Evolutionary conservation across 2,888 invertebrate genomes (phyloP), one percentile per base, ranked within the genome.

Genomic region (Thalpophila matura): DNA sequence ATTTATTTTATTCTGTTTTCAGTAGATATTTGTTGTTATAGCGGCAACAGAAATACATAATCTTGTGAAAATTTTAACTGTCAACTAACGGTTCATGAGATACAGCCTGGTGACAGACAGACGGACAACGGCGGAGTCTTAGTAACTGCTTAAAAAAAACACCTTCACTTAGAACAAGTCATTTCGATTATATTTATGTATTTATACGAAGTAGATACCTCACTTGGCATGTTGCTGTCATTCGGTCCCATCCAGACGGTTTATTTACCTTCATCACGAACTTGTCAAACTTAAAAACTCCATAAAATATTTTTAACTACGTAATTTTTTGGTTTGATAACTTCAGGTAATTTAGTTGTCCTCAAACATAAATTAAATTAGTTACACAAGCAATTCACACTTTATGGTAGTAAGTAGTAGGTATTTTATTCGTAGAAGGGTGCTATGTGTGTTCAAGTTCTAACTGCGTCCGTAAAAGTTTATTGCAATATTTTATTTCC

Each of bases 201-300:
- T n/a, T 10, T 4, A 16, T 18, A 26, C 4, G 14, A 55, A 54
- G 18, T 42, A 16, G 40, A 42, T 27, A 42, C 71, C 33, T 47
- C 46, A 14, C 24, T 27, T 24, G 27, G 20, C 12, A n/a, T 49
- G 26, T 26, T 50, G 26, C 12, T 65, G 72, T 59, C 53, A 45
- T 38, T 51, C 24, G 7, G 16, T 38, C 24, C 6, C 18, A 59
- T 31, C 37, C 38, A 45, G 47, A 33, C 31, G 33, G 22, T 57
- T 71, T 35, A 53, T 68, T 68, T 64, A 71, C 72, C 69, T 69
- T 59, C 72, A 22, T 69, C 65, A 71, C 29, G 22, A 54, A 65
- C 65, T 53, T 69, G 72, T 69, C 72, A 65, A 71, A 65, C 65
- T 71, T 29, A 35, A 50, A 59, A 54, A 65, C 45, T 59, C 53